These are phyloP conservation scores for Dreissena rostriformis DNA, from an alignment of 1,140 invertebrate species.

Conservation along the genomic window DNA sequence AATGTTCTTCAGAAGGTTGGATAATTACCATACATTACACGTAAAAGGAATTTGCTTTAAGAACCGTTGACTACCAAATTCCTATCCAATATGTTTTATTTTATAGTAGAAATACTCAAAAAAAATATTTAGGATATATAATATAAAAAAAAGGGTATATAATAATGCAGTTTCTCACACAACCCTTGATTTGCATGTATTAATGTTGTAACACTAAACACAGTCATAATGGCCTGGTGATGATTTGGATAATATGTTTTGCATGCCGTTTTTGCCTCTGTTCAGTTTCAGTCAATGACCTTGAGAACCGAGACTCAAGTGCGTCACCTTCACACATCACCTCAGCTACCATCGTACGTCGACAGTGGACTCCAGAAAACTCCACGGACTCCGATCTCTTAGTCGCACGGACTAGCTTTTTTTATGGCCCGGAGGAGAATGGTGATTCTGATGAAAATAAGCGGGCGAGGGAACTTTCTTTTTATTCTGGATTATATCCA, in stretches of 20 bases:
- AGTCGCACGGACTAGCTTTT: conserved; percentile 21
- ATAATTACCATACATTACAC: too few species aligned
- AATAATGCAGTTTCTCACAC: too few species aligned
- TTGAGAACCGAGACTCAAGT: not conserved
- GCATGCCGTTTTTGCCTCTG: not conserved
- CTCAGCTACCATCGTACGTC: not conserved
- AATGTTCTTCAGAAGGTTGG: too few species aligned
- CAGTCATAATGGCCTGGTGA: too few species aligned
- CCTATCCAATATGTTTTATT: too few species aligned
- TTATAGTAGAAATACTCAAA: too few species aligned
- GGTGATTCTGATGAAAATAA: conserved; percentile 35
- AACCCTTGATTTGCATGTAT: too few species aligned
- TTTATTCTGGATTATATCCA: conserved; percentile 49
- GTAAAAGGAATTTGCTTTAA: too few species aligned
- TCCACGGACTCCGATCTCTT: conserved; percentile 23
- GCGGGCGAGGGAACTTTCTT: conserved; percentile 38
- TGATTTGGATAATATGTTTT: not conserved
- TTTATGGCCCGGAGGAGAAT: conserved; percentile 18
- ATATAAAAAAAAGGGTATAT: too few species aligned
- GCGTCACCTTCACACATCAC: not conserved
- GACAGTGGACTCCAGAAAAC: conserved; percentile 26
- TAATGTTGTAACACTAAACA: too few species aligned
- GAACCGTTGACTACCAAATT: too few species aligned
- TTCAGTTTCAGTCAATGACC: conserved; percentile 45
- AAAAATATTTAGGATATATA: too few species aligned